phyloP scores from a whole-genome alignment of 1,140 invertebrate genomes.

The Leptonema lineaticorne region DNA sequence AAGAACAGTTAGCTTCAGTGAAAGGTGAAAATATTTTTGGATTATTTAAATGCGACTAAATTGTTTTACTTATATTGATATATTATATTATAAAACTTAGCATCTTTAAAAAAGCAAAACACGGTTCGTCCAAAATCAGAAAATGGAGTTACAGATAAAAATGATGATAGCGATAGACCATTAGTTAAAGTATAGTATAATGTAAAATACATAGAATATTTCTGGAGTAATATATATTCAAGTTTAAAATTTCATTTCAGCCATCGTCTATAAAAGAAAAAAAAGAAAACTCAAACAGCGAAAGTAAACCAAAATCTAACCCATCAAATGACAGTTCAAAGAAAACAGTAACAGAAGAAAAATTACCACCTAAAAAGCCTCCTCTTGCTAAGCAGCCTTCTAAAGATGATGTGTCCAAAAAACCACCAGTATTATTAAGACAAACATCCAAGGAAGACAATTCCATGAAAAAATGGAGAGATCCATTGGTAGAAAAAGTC shows the following conservation, averaged over 20 bases:
- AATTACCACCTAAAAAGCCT: conserved; percentile 34
- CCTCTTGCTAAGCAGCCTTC: conserved; percentile 40
- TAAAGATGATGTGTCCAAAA: conserved; percentile 45
- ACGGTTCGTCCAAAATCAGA: conserved; percentile 29
- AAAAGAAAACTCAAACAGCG: not conserved
- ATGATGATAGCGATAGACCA: conserved; percentile 30
- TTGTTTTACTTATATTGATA: too few relatives aligned
- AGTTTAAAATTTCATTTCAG: conserved; percentile 13
- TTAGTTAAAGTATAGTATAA: conserved; percentile 30
- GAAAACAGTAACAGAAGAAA: conserved; percentile 34
- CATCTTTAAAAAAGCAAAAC: conserved; percentile 37
- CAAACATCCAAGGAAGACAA: conserved; percentile 52
- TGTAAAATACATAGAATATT: conserved; percentile 5
- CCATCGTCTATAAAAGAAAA: conserved; percentile 17
- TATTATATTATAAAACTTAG: conserved; percentile 23
- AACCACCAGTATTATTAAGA: conserved; percentile 51
- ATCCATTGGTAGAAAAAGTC: conserved; percentile 52
- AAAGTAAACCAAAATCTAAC: conserved; percentile 31
- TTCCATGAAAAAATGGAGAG: conserved; percentile 54
- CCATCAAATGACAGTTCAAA: conserved; percentile 6
- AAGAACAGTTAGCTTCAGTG: conserved; percentile 36
- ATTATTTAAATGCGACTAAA: too few relatives aligned
- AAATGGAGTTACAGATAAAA: conserved; percentile 33
- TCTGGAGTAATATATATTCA: not conserved
- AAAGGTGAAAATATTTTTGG: conserved; percentile 32